Percentiles rank a stretch among this genome's conserved stretches.
Conservation (phyloP, 2,888 invertebrate genomes). For the Lapara coniferarum region DNA sequence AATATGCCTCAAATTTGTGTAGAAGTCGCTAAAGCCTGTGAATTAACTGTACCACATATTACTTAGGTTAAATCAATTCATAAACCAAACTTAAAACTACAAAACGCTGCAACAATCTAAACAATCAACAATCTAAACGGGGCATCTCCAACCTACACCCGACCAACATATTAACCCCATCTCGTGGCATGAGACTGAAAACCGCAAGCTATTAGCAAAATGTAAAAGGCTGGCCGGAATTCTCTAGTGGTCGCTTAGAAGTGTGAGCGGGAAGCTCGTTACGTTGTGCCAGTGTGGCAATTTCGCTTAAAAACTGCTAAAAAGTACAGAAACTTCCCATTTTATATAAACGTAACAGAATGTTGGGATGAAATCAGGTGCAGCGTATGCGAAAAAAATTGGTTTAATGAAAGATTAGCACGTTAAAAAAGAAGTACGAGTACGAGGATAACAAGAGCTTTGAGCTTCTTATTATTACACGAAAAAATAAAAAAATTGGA, state of each 20-base stretch:
- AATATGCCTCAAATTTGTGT: no score
- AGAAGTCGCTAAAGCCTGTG: no score
- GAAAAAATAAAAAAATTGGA: no score
- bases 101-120: not conserved
- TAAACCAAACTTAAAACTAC: not conserved
- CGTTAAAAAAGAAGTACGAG: no score
- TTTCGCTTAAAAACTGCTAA: slow-evolving; percentile 32
- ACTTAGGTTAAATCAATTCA: not conserved
- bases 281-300: slow-evolving; percentile 36
- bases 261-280: slow-evolving; percentile 37
- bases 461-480: no score
- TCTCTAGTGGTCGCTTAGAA: slow-evolving; percentile 47
- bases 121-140: slow-evolving; percentile 10
- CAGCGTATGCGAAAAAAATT: not conserved
- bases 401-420: not conserved
- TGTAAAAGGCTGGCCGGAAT: slow-evolving; percentile 58
- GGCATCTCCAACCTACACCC: slow-evolving; percentile 18
- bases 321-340: not conserved
- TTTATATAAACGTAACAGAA: not conserved
- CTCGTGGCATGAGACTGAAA: slow-evolving; percentile 41
- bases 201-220: slow-evolving; percentile 56
- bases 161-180: slow-evolving; percentile 42
- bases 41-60: not conserved
- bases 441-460: no score
- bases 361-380: not conserved